phyloP scores from a whole-genome alignment of 1,140 invertebrate genomes.

The Notospermus geniculatus region DNA sequence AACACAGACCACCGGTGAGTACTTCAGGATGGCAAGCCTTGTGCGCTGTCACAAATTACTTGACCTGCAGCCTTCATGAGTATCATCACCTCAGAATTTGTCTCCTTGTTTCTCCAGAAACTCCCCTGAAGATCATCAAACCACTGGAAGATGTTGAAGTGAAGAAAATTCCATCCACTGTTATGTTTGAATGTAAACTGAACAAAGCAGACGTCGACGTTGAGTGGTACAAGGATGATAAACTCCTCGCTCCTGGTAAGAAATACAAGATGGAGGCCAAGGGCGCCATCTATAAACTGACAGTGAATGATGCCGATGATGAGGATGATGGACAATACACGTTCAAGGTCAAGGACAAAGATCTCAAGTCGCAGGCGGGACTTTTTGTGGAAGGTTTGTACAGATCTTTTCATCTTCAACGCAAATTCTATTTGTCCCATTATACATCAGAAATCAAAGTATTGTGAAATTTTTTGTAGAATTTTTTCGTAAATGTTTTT shows the following conservation, averaged over 20 bases:
- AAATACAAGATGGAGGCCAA: slow-evolving; percentile 39
- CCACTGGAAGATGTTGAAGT: slow-evolving; percentile 88
- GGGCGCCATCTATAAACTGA: slow-evolving; percentile 41
- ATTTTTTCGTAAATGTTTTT: too few species aligned
- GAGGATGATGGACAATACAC: slow-evolving; percentile 49
- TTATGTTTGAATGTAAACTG: slow-evolving; percentile 89
- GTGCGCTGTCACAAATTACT: too few species aligned
- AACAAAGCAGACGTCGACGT: slow-evolving; percentile 92
- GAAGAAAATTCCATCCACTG: slow-evolving; percentile 83
- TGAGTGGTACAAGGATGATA: slow-evolving; percentile 88
- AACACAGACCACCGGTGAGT: too few species aligned
- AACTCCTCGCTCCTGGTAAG: slow-evolving; percentile 63
- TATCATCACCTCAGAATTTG: too few species aligned
- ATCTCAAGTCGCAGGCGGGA: slow-evolving; percentile 4
- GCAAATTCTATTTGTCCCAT: too few species aligned
- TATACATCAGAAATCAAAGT: too few species aligned
- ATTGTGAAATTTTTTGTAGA: too few species aligned
- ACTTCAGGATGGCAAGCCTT: too few species aligned
- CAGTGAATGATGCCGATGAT: slow-evolving; percentile 41
- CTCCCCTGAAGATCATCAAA: slow-evolving; percentile 94
- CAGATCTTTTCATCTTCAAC: not conserved
- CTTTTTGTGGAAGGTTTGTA: slow-evolving; percentile 50
- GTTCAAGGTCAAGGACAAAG: slow-evolving; percentile 24
- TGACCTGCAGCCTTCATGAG: too few species aligned
- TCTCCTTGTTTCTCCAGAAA: slow-evolving; percentile 65